Conservation (phyloP, 2,113 vertebrate species). For the Mugil cephalus region DNA sequence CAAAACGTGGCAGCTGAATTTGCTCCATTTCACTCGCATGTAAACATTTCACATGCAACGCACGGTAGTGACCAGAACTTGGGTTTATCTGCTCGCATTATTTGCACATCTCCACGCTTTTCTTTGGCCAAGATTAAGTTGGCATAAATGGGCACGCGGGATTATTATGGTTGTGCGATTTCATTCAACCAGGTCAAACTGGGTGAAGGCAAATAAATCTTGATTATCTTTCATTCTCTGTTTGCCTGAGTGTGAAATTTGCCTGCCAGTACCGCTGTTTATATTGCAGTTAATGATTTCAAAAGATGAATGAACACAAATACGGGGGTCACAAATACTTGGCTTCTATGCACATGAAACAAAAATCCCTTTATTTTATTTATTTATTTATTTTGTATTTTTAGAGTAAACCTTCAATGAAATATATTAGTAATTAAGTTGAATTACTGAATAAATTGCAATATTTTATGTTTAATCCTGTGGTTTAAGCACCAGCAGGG, state of each 20-base stretch:
- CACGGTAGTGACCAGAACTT: too few relatives aligned
- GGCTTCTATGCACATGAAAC: too few relatives aligned
- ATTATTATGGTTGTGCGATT: not conserved
- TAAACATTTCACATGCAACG: too few relatives aligned
- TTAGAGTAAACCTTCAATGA: not conserved
- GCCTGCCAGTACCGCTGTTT: conserved; percentile 17
- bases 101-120: not conserved
- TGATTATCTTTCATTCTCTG: not conserved
- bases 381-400: too few relatives aligned
- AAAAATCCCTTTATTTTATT: too few relatives aligned
- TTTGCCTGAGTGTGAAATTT: not conserved
- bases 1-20: too few relatives aligned
- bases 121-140: not conserved
- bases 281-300: conserved; percentile 31
- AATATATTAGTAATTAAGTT: not conserved
- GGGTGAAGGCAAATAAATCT: conserved; percentile 25
- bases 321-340: too few relatives aligned
- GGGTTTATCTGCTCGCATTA: not conserved
- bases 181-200: not conserved
- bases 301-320: not conserved
- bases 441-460: too few relatives aligned
- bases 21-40: too few relatives aligned
- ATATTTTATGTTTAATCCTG: not conserved
- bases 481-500: conserved; percentile 68
- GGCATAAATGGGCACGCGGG: not conserved